Base-by-base conservation (phyloP, 2,113 vertebrate genomes). In the Gallinago media region DNA sequence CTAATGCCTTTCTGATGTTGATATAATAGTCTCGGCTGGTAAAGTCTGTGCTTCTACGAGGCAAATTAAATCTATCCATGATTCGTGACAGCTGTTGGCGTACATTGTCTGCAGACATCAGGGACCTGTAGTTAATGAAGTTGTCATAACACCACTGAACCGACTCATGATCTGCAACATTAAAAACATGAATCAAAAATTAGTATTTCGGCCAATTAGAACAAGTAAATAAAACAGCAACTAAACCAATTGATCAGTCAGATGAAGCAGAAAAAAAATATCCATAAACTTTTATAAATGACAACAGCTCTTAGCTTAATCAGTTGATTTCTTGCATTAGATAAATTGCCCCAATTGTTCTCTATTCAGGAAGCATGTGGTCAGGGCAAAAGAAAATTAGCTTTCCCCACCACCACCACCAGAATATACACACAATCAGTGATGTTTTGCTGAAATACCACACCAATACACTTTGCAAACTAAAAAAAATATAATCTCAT, bases 101-200 rank as follows among this genome's bases (percentile, higher is more conserved):
- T 96, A 99, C 99, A 85, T 99, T 99, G 98, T 99, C 99, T 89
- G 99, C 99, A 90, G 99, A 99, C 99, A 99, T 99, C 98, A 99
- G 98, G 80, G 99, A 99, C 91, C 99, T 99, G 98, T 99, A 99
- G 99, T 99, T 99, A 98, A 99, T 99, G 98, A 99, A 99, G 98
- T 99, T 99, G 99, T 99, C 99, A 88, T 99, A 99, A 98, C 99
- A 99, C 99, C 99, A 99, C 98, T 99, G 99, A 98, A 99, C 99
- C 67, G 99, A 98, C 97, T 99, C 99, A 90, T 99, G 99, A 98
- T 99, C 99, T 99, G 97, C 61, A 97, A 98, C 89, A 78, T 92
- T 84, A 84, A 67, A 92, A 94, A 86, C 56, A 95, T 97, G 95
- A 97, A 97, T 96, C 95, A 97, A 96, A 97, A 61, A 82, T 56